Evolutionary conservation across 2,888 invertebrate species (phyloP), one percentile per base, ranked within the genome.

Genomic region (Heliconius aoede): DNA sequence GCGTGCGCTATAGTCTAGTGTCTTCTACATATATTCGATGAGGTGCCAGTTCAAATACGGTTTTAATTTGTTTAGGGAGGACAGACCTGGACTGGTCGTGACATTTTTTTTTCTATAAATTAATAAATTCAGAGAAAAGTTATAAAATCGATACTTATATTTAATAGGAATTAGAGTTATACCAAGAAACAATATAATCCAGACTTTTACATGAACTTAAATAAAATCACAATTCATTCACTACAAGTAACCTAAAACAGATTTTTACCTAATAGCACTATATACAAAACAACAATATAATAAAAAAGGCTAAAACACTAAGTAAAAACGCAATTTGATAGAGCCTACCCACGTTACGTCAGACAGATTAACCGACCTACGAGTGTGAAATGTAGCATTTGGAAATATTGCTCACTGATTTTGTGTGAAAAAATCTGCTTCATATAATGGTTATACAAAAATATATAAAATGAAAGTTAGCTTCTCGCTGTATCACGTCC

Each of bases 311-410:
- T 21, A 30, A 69, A 30, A 8, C 69, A 55, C 24, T 68, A 32
- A 26, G 36, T 30, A 86, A 84, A 85, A 81, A 82, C 84, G 81
- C 84, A 84, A 86, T 86, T 84, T 84, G 83, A 84, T 83, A 83
- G 82, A 78, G 84, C 85, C 82, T 81, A 86, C 86, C 85, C 86
- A 82, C 82, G 85, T 86, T 83, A 86, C 80, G 80, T 78, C 81
- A 73, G 85, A 89, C 88, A 87, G 89, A 89, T 88, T 89, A 89
- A 86, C 86, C 83, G 79, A 78, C 51, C 62, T 73, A 11, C 36
- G 8, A 8, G 11, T 36, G 65, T 76, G 46, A 72, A 67, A 72
- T 58, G 51, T 69, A n/a, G 64, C 40, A 71, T 78, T 68, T 30
- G 15, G 46, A 26, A 74, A 40, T 74, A 76, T 73, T 75, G 40